phyloP scores from a whole-genome alignment of 2,888 invertebrate species.

The Drosophila atroscutellata region DNA sequence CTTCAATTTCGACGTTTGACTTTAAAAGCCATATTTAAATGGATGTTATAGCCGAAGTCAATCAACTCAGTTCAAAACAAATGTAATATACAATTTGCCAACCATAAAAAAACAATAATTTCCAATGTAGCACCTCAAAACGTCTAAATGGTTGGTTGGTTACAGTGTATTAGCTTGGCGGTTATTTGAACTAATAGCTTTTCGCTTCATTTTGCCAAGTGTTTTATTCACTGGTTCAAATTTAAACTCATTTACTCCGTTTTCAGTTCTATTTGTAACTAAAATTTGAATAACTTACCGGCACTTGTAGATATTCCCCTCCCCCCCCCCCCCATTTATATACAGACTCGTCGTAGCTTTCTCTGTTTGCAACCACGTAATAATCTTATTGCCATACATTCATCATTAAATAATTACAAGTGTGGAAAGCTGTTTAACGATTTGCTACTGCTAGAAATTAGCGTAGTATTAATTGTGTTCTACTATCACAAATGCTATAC shows the following conservation, averaged over 20 bases:
- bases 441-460: slow-evolving; percentile 1
- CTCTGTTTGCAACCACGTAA: slow-evolving; percentile 29
- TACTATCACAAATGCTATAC: neutral
- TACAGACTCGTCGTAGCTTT: slow-evolving; percentile 29
- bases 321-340: slow-evolving; percentile 18
- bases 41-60: neutral
- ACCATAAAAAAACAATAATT: neutral
- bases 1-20: neutral
- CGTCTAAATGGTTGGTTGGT: neutral
- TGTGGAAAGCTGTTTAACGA: slow-evolving; percentile 20
- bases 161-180: slow-evolving; percentile 1
- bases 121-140: neutral
- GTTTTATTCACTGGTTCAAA: neutral
- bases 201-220: slow-evolving; percentile 12
- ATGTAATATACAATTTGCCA: neutral
- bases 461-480: slow-evolving; percentile 1
- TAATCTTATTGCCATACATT: slow-evolving; percentile 17
- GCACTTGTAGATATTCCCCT: slow-evolving; percentile 21
- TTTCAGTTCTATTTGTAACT: slow-evolving; percentile 47
- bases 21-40: neutral
- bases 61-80: neutral
- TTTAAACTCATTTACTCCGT: slow-evolving; percentile 28
- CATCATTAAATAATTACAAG: slow-evolving; percentile 13
- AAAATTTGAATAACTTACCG: slow-evolving; percentile 33
- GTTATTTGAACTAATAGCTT: slow-evolving; percentile 7